Conservation (phyloP, 2,113 vertebrate species). For the Tauraco erythrolophus region DNA sequence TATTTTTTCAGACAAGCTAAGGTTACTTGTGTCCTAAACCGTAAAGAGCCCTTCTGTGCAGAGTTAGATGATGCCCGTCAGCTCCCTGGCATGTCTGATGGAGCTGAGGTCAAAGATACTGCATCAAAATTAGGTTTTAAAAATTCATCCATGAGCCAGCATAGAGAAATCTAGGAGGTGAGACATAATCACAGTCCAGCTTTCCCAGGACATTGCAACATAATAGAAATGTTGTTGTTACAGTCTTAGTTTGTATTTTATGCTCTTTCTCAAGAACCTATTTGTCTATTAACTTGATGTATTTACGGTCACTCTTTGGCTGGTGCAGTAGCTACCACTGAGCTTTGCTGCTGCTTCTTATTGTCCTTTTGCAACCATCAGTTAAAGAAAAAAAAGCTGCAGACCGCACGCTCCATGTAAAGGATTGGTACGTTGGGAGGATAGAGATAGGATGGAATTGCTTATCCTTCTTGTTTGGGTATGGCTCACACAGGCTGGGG, state of each 20-base stretch:
- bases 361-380: background rate
- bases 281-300: background rate
- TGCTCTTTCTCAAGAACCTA: background rate
- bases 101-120: background rate
- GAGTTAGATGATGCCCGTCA: background rate
- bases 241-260: background rate
- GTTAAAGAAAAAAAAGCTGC: background rate
- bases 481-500: background rate
- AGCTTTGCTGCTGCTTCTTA: background rate
- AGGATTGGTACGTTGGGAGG: background rate
- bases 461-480: background rate
- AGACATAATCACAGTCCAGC: background rate
- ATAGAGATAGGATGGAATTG: background rate
- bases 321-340: background rate
- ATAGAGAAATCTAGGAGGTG: background rate
- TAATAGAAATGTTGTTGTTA: background rate
- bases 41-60: background rate
- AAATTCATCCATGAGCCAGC: background rate
- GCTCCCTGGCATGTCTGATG: background rate
- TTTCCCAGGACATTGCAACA: background rate
- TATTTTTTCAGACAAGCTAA: background rate
- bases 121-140: slow-evolving; percentile 14
- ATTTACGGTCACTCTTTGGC: background rate
- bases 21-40: background rate
- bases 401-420: background rate